Evolutionary conservation across 2,888 invertebrate genomes (phyloP).

Genomic region (Nemotelus nigrinus): DNA sequence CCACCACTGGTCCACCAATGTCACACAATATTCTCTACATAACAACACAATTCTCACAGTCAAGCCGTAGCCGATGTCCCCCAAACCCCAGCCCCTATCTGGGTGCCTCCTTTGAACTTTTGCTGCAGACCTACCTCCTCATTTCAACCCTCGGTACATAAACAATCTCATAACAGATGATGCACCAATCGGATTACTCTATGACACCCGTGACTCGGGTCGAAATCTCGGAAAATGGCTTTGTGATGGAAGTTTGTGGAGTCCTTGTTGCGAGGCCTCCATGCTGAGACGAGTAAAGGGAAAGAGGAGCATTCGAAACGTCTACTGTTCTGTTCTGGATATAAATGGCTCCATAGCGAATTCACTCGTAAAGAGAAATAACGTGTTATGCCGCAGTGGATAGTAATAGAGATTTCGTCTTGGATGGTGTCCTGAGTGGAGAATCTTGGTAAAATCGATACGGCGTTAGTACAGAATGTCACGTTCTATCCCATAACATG

Average conservation of each 20-base stretch:
- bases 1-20: too few species aligned
- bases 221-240: slow-evolving; percentile 40
- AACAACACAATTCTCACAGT: too few species aligned
- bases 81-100: slow-evolving; percentile 11
- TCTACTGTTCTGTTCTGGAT: slow-evolving; percentile 7
- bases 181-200: slow-evolving; percentile 54
- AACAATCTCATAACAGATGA: slow-evolving; percentile 52
- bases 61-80: not conserved
- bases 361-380: slow-evolving; percentile 18
- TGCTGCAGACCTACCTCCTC: slow-evolving; percentile 28
- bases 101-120: slow-evolving; percentile 3
- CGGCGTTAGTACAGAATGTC: slow-evolving; percentile 44
- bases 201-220: slow-evolving; percentile 52
- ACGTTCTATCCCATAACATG: slow-evolving; percentile 48
- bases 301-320: not conserved
- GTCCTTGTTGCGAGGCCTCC: slow-evolving; percentile 18
- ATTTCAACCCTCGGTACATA: slow-evolving; percentile 35
- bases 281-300: not conserved
- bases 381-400: slow-evolving; percentile 32
- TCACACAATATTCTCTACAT: too few species aligned
- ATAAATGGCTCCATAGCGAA: slow-evolving; percentile 38
- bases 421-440: not conserved
- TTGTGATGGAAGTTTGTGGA: slow-evolving; percentile 26
- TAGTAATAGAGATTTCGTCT: slow-evolving; percentile 20
- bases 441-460: slow-evolving; percentile 33